Evolutionary conservation across 2,888 invertebrate species (phyloP), one percentile per base, ranked within the genome.

Genomic region (Cataglyphis livida): DNA sequence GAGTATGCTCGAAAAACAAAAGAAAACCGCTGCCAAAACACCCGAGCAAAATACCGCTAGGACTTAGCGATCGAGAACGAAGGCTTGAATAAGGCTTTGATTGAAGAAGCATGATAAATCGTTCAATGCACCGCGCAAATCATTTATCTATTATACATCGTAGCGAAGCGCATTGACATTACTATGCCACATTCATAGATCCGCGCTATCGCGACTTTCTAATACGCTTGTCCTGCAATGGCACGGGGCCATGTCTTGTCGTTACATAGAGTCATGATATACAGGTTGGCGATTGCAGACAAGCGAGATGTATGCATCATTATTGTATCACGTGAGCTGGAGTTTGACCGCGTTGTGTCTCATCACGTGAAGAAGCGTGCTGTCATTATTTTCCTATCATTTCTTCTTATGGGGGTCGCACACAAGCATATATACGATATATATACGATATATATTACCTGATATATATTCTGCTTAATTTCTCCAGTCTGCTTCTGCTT

Each of bases 161-260:
- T 41, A 62, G 51, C 62, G 48, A 54, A 21, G 51, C 41, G 28
- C 81, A 51, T 81, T 81, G 79, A 75, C 76, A 75, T 48, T 79
- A 62, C 61, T 81, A 75, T 75, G 81, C 78, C 78, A 41, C 54
- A 81, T 81, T 81, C 78, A 75, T 59, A 76, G 62, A 81, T 81
- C 62, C 61, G 61, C 9, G 41, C 51, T 81, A 75, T 81, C 81
- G 38, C 81, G 38, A 81, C 81, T 81, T 81, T 81, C 81, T 81
- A 81, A 81, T 75, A 75, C 62, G 3, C 78, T 64, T 76, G 28
- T 78, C 81, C 38, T 62, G 78, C 78, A 76, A 62, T 62, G 51
- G 32, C 38, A n/a, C 62, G 81, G 28, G 48, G 38, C 62, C 73
- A 35, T 6, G 71, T 54, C 38, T 35, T 61, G 51, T 81, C 76